Base-by-base conservation (phyloP, 1,140 invertebrate genomes). In the Euschistus heros region DNA sequence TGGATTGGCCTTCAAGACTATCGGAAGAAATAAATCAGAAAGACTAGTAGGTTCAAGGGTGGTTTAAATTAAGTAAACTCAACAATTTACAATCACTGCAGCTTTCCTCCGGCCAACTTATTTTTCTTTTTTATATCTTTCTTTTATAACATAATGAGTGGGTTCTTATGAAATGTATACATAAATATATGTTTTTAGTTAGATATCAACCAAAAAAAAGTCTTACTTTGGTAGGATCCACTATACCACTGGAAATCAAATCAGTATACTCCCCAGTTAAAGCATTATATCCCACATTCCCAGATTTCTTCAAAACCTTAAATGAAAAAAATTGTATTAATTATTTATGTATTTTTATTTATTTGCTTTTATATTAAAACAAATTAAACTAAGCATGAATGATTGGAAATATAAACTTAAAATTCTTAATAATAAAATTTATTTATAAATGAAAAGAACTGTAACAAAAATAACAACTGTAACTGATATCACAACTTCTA, bases 181-280 rank as follows among this genome's bases (percentile, higher is more conserved):
- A n/a, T n/a, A n/a, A n/a, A n/a, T n/a, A n/a, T n/a, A n/a, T n/a
- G n/a, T n/a, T n/a, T n/a, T n/a, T n/a, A n/a, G n/a, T n/a, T n/a
- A n/a, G n/a, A n/a, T n/a, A n/a, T n/a, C n/a, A n/a, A n/a, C n/a
- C n/a, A n/a, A n/a, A n/a, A n/a, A n/a, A n/a, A n/a, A n/a, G n/a
- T 1, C 33, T 50, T 62, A 68, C 81, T 77, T 87, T 87, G 24
- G 85, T 86, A 17, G 85, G 85, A 74, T 87, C 85, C 73, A 87
- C 84, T 69, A 87, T 87, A 63, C 86, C 85, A 64, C 76, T 74
- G 65, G 83, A 77, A 65, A 87, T 79, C 76, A 88, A 79, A 72
- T 88, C 80, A 17, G 80, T 79, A 72, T 78, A 87, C 69, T 80
- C 74, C 63, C 77, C 78, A 59, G 79, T 81, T 24, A 83, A 67